A percentile compares a stretch with the other conserved stretches of the same genome.
Evolutionary conservation across 2,797 vertebrate species (phyloP).

Genomic region (Antennarius maculatus): DNA sequence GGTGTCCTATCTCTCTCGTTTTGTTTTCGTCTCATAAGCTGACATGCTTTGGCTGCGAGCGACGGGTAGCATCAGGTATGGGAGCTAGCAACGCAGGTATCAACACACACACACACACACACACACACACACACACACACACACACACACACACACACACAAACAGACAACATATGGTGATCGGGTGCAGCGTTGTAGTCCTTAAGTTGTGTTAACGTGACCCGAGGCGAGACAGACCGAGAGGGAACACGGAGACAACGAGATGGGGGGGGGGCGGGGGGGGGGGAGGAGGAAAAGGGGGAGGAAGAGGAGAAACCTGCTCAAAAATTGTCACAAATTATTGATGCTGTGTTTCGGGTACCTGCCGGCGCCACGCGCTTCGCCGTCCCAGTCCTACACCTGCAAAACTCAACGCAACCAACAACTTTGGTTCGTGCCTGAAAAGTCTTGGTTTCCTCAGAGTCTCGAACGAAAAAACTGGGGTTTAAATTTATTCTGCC

Average conservation of each 20-base stretch:
- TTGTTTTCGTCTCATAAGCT: slow-evolving; percentile 77
- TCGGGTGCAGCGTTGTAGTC: slow-evolving; percentile 71
- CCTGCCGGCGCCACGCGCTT: slow-evolving; percentile 59
- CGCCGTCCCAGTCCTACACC: slow-evolving; percentile 10
- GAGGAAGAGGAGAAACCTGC: slow-evolving; percentile 41
- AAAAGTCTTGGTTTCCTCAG: slow-evolving; percentile 38
- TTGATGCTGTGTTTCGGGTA: slow-evolving; percentile 67
- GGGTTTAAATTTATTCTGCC: slow-evolving; percentile 70
- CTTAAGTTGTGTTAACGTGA: slow-evolving; percentile 81
- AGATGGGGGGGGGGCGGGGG: no score
- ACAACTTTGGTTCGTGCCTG: slow-evolving; percentile 47
- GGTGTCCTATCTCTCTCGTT: slow-evolving; percentile 72
- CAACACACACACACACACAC: background rate
- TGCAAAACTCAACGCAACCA: slow-evolving; percentile 16
- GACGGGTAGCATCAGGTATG: slow-evolving; percentile 73
- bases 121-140: slow-evolving; percentile 32
- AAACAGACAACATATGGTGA: slow-evolving; percentile 72
- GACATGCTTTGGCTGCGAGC: slow-evolving; percentile 83
- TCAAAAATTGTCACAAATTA: slow-evolving; percentile 68
- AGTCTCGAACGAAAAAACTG: slow-evolving; percentile 20
- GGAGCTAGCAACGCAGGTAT: slow-evolving; percentile 70
- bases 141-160: slow-evolving; percentile 31
- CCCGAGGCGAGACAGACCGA: slow-evolving; percentile 74
- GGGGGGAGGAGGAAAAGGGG: slow-evolving; percentile 20
- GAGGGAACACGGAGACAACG: slow-evolving; percentile 14